Evolutionary conservation across 2,797 vertebrate genomes (phyloP), one percentile per base, ranked within the genome.

Genomic region (Rhodeus uyekii): DNA sequence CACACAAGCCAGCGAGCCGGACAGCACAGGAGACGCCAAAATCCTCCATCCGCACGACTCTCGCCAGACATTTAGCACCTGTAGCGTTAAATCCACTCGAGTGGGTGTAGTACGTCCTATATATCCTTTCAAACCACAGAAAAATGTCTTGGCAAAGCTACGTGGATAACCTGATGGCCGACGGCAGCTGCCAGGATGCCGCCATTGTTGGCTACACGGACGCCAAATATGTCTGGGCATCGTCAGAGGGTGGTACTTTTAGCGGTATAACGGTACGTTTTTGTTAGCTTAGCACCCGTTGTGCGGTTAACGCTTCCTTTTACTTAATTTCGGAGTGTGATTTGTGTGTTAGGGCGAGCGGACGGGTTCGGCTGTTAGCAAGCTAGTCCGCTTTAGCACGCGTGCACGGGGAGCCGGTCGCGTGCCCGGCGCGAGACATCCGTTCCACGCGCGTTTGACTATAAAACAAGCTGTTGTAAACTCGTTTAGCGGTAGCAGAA

Each of bases 81-180:
- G 80, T 55, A 72, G 34, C 80, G 39, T 71, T 67, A 80, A 86
- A 61, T 75, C 68, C 12, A 61, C 76, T 53, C 69, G 38, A 77
- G 55, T 82, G 82, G 65, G 85, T 85, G 50, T 85, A 89, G 86
- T 83, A 71, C 60, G 83, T 64, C 32, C 74, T 87, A 81, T 77
- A 83, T 64, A 85, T 81, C 87, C 81, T 90, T 87, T 68, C 82
- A 78, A 76, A 53, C 90, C 89, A 87, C 86, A 91, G 89, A 89
- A 96, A 91, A 83, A 99, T 97, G 97, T 96, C 96, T 95, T 99
- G 97, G 97, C 94, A 97, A 94, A 94, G 94, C 95, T 98, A 98
- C 95, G 96, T 98, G 95, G 96, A 98, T 65, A 97, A 96, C 96
- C 96, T 98, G 95, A 98, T 98, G 97, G 95, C 94, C 93, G 96